These are phyloP conservation scores for Acipenser transmontanus DNA, from an alignment of 2,797 vertebrate species.

Conservation along the genomic window DNA sequence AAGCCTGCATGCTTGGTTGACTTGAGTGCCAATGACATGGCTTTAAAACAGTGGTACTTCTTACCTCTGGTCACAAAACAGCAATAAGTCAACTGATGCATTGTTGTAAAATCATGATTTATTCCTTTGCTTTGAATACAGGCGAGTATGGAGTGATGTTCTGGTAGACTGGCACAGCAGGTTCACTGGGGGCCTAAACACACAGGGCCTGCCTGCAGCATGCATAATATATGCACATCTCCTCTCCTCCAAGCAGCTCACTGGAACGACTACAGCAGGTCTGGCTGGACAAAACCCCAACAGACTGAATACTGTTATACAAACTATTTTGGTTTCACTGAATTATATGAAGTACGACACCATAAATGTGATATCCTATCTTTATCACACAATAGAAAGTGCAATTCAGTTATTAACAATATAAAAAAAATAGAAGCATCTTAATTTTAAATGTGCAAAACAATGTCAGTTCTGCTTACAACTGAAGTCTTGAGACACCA, in stretches of 20 bases:
- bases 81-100: slow-evolving; percentile 86
- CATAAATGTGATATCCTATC: too few relatives aligned
- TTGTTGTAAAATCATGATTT: slow-evolving; percentile 92
- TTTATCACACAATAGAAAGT: too few relatives aligned
- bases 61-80: slow-evolving; percentile 82
- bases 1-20: slow-evolving; percentile 84
- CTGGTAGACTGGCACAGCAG: slow-evolving; percentile 68
- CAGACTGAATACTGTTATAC: slow-evolving; percentile 12
- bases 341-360: too few relatives aligned
- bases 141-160: slow-evolving; percentile 59
- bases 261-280: slow-evolving; percentile 9
- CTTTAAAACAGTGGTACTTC: slow-evolving; percentile 74
- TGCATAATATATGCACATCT: slow-evolving; percentile 59
- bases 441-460: too few relatives aligned
- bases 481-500: too few relatives aligned
- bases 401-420: too few relatives aligned
- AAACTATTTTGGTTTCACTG: background rate
- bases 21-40: slow-evolving; percentile 64
- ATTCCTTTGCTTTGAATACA: slow-evolving; percentile 81
- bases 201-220: slow-evolving; percentile 64
- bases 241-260: slow-evolving; percentile 12
- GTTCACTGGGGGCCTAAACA: slow-evolving; percentile 66
- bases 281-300: slow-evolving; percentile 21
- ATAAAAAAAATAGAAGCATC: too few relatives aligned
- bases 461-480: too few relatives aligned